Evolutionary conservation across 2,888 invertebrate genomes (phyloP).

Genomic region (Troilus luridus): DNA sequence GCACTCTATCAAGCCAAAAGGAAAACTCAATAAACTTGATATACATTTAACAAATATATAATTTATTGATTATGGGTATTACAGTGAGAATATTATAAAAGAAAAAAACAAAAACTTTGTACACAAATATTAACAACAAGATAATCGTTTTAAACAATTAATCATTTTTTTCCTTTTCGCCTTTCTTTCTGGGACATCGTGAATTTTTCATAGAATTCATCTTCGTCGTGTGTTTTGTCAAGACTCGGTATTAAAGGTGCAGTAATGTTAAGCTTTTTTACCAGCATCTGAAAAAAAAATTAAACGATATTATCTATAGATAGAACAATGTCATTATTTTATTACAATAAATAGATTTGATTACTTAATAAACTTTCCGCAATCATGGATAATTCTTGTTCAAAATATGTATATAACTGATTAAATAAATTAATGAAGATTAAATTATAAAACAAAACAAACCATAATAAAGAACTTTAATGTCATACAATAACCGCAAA

Average conservation of each 20-base stretch:
- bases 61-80: background rate
- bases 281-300: conserved; percentile 23
- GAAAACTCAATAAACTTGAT: conserved; percentile 50
- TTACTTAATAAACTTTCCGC: background rate
- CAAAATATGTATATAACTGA: too few relatives aligned
- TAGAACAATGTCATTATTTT: background rate
- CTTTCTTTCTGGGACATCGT: conserved; percentile 17
- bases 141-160: background rate
- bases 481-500: too few relatives aligned
- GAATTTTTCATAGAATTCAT: conserved; percentile 37
- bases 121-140: background rate
- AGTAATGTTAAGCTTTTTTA: conserved; percentile 30
- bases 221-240: background rate
- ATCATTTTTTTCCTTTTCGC: background rate
- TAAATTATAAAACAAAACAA: too few relatives aligned
- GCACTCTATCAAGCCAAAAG: conserved; percentile 43
- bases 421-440: too few relatives aligned
- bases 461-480: too few relatives aligned
- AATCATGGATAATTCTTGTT: too few relatives aligned
- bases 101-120: background rate
- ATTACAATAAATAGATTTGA: background rate
- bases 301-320: background rate
- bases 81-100: background rate
- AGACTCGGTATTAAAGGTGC: conserved; percentile 6
- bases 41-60: conserved; percentile 24